Percentiles rank a stretch among this genome's conserved stretches.
phyloP scores from a whole-genome alignment of 2,888 invertebrate species.

The Scaptomyza polygonia region DNA sequence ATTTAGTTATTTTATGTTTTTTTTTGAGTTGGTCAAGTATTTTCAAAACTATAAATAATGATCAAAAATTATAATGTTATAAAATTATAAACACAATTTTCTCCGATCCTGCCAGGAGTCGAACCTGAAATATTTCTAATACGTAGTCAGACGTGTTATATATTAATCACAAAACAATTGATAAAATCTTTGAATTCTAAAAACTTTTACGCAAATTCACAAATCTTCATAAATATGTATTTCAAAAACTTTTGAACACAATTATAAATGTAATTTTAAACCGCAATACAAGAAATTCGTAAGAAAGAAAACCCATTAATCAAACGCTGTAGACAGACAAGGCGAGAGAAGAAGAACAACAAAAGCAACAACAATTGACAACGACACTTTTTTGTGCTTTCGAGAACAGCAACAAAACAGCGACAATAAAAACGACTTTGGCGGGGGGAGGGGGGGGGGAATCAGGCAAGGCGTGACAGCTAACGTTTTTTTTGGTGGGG shows the following conservation, averaged over 20 bases:
- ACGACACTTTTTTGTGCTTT: constrained; percentile 76
- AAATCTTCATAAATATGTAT: not conserved
- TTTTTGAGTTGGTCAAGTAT: too few species aligned
- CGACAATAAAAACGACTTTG: constrained; percentile 8
- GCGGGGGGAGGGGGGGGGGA: not conserved
- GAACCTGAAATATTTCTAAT: constrained; percentile 85
- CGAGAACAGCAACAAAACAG: constrained; percentile 27
- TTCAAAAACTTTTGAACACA: not conserved
- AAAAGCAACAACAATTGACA: constrained; percentile 34
- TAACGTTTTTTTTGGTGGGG: too few species aligned
- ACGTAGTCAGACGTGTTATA: constrained; percentile 85
- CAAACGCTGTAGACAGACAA: constrained; percentile 12
- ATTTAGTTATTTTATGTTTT: not conserved
- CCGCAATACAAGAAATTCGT: not conserved
- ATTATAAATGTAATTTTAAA: not conserved
- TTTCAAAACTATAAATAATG: too few species aligned
- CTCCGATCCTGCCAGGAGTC: constrained; percentile 85
- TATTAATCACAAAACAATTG: too few species aligned
- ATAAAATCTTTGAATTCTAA: not conserved
- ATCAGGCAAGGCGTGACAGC: constrained; percentile 7
- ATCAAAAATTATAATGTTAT: not conserved
- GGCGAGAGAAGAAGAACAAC: constrained; percentile 22
- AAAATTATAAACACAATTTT: not conserved
- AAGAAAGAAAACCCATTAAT: constrained; percentile 15
- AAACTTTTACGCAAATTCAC: not conserved